These are phyloP conservation scores for Neolamprologus toae DNA, from an alignment of 2,113 vertebrate genomes.

Conservation along the genomic window DNA sequence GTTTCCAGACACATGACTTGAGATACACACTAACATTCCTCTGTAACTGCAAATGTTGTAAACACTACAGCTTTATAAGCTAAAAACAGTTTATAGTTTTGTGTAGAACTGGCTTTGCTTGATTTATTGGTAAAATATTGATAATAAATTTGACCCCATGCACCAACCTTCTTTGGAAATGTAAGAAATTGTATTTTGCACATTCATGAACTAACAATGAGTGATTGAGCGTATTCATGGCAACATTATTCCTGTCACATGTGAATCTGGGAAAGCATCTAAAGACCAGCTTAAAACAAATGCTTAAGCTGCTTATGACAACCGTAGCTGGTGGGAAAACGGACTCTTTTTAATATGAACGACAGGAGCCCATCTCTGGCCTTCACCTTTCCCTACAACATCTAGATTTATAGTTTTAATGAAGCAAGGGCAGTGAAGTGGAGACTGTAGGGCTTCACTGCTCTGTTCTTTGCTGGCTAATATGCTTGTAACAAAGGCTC, in stretches of 20 bases:
- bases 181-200: neutral
- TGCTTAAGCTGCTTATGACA: neutral
- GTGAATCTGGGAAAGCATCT: neutral
- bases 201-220: neutral
- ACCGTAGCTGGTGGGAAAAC: neutral
- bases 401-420: conserved; percentile 68
- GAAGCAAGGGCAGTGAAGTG: conserved; percentile 51
- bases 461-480: conserved; percentile 33
- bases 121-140: neutral
- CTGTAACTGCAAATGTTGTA: neutral
- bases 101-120: neutral
- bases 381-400: conserved; percentile 24
- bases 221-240: neutral
- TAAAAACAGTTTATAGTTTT: neutral
- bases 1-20: neutral
- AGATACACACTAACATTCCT: neutral
- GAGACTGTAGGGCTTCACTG: conserved; percentile 35
- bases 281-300: neutral
- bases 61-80: neutral
- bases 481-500: conserved; percentile 52
- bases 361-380: conserved; percentile 28
- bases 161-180: neutral
- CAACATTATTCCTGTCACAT: neutral
- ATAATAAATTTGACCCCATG: neutral
- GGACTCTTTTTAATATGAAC: neutral